These are phyloP conservation scores for Natator depressus DNA, from an alignment of 2,113 vertebrate species.

Conservation along the genomic window DNA sequence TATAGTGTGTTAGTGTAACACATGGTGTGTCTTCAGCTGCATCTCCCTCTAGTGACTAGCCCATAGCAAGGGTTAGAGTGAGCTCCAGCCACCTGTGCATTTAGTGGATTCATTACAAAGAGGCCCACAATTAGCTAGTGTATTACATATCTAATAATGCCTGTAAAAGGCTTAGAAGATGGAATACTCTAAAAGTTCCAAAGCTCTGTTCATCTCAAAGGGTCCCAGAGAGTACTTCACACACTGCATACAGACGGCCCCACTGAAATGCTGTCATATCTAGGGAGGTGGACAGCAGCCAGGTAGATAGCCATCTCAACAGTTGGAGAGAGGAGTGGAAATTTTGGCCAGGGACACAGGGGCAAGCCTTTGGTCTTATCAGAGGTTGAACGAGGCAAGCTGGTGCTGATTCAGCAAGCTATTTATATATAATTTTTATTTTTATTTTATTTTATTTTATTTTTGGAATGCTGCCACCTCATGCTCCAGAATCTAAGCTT, in stretches of 20 bases:
- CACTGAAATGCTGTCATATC: rapidly evolving
- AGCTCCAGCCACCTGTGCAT: not conserved
- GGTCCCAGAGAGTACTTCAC: not conserved
- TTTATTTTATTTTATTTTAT: not conserved
- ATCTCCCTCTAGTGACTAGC: not conserved
- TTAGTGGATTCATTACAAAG: not conserved
- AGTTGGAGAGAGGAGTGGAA: not conserved
- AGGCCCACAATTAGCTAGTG: not conserved
- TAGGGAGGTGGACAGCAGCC: not conserved
- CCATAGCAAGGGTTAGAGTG: not conserved
- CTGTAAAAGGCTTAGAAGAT: not conserved
- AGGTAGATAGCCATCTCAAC: not conserved
- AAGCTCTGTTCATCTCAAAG: not conserved
- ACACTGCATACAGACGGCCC: too few species aligned
- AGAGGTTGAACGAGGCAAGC: not conserved
- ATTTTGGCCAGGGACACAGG: not conserved
- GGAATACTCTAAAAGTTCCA: not conserved
- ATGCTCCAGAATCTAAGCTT: not conserved
- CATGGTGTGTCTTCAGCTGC: not conserved
- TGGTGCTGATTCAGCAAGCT: not conserved
- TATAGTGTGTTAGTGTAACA: not conserved
- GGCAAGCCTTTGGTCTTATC: not conserved
- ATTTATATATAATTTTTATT: not conserved
- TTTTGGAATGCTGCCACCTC: not conserved
- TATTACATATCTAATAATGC: rapidly evolving